phyloP scores from a whole-genome alignment of 2,888 invertebrate genomes.

The Drosophila fungiperda region DNA sequence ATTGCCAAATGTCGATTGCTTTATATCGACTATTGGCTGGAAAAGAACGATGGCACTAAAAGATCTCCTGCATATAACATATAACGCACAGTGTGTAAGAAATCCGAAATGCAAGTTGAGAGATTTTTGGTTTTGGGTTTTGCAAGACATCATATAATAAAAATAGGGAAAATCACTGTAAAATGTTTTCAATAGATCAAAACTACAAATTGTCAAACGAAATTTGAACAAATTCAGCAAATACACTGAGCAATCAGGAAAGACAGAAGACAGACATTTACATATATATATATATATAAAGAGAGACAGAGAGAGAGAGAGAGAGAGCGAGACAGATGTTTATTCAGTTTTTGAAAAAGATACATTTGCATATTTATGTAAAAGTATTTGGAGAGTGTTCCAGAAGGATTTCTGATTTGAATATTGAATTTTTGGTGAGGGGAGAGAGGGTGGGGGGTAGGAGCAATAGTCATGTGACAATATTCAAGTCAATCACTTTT shows the following conservation, averaged over 20 bases:
- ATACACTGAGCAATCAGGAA: constrained; percentile 25
- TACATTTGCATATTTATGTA: constrained; percentile 2
- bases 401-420: constrained; percentile 5
- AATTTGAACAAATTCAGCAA: constrained; percentile 16
- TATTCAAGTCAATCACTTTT: constrained; percentile 42
- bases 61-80: constrained; percentile 20
- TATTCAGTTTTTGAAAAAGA: constrained; percentile 10
- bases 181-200: constrained; percentile 15
- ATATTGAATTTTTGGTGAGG: constrained; percentile 13
- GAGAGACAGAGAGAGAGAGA: constrained; percentile 6
- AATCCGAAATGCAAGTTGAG: constrained; percentile 5
- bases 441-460: constrained; percentile 7
- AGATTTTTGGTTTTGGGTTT: background rate
- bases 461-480: constrained; percentile 31
- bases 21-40: constrained; percentile 17
- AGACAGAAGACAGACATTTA: background rate
- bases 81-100: constrained; percentile 35
- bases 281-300: no score
- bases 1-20: constrained; percentile 22
- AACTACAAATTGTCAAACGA: constrained; percentile 27
- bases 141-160: constrained; percentile 13
- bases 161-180: constrained; percentile 9
- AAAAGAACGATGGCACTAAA: constrained; percentile 17
- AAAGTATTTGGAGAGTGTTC: background rate
- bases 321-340: background rate